Conservation (phyloP, 2,113 vertebrate genomes). For the Bubalus kerabau region DNA sequence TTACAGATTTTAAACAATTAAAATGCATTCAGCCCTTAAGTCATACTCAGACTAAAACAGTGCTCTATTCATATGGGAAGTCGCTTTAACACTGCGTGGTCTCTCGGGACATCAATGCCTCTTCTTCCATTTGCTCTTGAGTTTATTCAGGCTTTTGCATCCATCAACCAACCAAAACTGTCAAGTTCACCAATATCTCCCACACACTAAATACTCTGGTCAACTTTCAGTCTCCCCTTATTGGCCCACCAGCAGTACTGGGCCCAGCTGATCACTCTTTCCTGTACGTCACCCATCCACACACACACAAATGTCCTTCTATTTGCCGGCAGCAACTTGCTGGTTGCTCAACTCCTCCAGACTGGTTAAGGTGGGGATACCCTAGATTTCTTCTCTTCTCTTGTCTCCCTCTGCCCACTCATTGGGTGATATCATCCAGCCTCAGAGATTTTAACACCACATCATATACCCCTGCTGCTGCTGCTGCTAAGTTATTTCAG, state of each 20-base stretch:
- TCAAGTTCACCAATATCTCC: not conserved
- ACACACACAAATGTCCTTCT: not conserved
- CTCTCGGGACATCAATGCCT: not conserved
- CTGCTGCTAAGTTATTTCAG: not conserved
- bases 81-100: rapidly evolving
- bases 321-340: not conserved
- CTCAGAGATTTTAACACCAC: not conserved
- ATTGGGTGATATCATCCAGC: not conserved
- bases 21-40: not conserved
- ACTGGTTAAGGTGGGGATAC: not conserved
- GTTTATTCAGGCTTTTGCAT: not conserved
- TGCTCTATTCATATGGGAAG: not conserved
- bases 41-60: not conserved
- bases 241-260: rapidly evolving
- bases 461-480: not conserved
- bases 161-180: not conserved
- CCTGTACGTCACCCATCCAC: not conserved
- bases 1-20: not conserved
- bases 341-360: not conserved
- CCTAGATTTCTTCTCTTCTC: not conserved
- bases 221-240: not conserved
- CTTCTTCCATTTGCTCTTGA: not conserved
- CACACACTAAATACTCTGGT: not conserved
- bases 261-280: rapidly evolving
- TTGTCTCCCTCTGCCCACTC: not conserved